Conservation (phyloP, 2,113 vertebrate genomes). For the Athene noctua region DNA sequence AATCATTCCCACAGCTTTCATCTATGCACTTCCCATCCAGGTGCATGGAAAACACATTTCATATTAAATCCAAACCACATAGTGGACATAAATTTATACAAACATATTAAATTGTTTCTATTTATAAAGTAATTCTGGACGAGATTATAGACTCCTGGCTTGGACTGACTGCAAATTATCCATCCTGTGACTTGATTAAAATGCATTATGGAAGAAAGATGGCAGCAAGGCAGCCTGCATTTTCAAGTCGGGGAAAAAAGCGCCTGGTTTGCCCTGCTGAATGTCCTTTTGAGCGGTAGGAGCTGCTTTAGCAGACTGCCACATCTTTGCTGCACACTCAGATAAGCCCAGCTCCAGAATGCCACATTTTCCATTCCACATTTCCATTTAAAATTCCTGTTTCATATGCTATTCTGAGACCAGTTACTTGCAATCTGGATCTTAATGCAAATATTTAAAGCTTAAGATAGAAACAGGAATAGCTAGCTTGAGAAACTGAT, state of each 20-base stretch:
- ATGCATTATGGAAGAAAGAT: background rate
- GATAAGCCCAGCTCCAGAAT: conserved; percentile 22
- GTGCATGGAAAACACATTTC: background rate
- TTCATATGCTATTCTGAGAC: background rate
- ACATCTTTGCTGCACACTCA: background rate
- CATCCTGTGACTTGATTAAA: conserved; percentile 12
- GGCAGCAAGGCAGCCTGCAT: conserved; percentile 3
- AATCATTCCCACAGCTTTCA: background rate
- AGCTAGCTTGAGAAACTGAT: background rate
- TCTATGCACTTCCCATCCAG: background rate
- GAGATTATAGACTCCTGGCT: background rate
- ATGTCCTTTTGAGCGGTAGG: background rate
- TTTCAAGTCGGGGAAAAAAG: background rate
- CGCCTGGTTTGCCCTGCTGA: background rate
- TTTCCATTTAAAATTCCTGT: conserved; percentile 22
- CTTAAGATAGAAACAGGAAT: background rate
- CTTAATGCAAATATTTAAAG: conserved; percentile 29
- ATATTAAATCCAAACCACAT: background rate
- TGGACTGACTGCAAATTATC: background rate
- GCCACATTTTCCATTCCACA: background rate
- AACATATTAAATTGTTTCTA: conserved; percentile 16
- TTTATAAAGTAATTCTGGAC: background rate
- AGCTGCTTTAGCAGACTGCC: background rate
- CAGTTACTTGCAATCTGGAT: background rate
- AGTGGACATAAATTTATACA: background rate